Conservation (phyloP, 35 echinoderm and acorn worm species). For the Nesometra sesokonis region DNA sequence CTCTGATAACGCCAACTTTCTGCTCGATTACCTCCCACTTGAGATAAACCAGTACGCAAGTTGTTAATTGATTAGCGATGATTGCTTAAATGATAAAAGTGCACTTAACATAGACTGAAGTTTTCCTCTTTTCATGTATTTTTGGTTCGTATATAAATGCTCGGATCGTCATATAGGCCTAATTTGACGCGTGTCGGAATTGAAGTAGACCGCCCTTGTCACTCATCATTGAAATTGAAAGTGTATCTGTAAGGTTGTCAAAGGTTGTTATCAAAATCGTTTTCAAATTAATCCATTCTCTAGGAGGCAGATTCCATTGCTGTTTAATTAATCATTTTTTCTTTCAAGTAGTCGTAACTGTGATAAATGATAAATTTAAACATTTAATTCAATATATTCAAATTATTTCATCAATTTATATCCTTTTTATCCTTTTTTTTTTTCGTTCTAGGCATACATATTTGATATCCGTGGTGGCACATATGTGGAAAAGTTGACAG, state of each 20-base stretch:
- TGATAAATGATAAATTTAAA: too few species aligned
- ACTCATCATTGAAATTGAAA: neutral
- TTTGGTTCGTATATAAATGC: neutral
- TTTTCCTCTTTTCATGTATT: neutral
- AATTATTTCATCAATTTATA: neutral
- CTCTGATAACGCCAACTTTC: neutral
- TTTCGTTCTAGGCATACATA: slow-evolving; percentile 58
- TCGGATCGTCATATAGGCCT: neutral
- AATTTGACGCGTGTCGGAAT: neutral
- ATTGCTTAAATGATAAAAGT: neutral
- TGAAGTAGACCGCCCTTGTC: neutral
- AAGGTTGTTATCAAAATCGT: neutral
- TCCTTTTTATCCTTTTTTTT: neutral
- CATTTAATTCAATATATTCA: too few species aligned
- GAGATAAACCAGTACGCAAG: neutral
- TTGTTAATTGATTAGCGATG: neutral
- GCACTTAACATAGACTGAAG: neutral
- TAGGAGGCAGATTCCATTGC: too few species aligned
- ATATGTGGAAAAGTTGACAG: slow-evolving; percentile 50
- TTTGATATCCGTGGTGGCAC: slow-evolving; percentile 73
- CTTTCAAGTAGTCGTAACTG: too few species aligned
- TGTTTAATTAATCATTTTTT: too few species aligned
- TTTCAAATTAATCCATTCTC: neutral
- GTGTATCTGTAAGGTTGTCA: neutral
- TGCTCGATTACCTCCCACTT: neutral